Evolutionary conservation across 1,140 invertebrate species (phyloP).

Genomic region (Acromyrmex heyeri): DNA sequence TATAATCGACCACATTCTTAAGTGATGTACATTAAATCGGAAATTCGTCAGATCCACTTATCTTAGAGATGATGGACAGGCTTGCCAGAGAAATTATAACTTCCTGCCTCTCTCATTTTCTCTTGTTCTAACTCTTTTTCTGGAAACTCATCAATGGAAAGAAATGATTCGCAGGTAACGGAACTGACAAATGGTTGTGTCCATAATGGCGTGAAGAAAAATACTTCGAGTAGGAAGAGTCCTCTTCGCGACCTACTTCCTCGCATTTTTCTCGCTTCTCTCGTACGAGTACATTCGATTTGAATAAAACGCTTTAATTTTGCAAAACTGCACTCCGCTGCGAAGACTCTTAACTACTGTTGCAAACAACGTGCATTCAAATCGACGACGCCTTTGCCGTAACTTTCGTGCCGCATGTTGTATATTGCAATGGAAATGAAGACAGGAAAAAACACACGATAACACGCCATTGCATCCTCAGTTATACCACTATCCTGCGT

Average conservation of each 20-base stretch:
- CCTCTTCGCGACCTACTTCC: conserved; percentile 43
- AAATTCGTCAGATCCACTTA: conserved; percentile 28
- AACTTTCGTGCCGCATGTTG: conserved; percentile 19
- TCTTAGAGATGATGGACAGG: conserved; percentile 60
- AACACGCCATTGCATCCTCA: conserved; percentile 7
- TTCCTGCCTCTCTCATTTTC: not conserved
- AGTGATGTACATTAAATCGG: conserved; percentile 20
- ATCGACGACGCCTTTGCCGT: not conserved
- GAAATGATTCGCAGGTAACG: conserved; percentile 49
- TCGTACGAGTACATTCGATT: conserved; percentile 47
- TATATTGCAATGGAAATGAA: not conserved
- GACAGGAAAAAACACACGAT: not conserved
- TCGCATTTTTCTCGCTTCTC: conserved; percentile 9
- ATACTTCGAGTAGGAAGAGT: conserved; percentile 54
- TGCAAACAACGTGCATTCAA: conserved; percentile 58
- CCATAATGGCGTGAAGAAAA: conserved; percentile 66
- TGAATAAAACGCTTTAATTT: conserved; percentile 69
- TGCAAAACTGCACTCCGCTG: conserved; percentile 59
- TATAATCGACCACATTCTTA: conserved; percentile 15
- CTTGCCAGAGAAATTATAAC: conserved; percentile 70
- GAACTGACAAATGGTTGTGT: conserved; percentile 71
- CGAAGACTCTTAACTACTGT: conserved; percentile 53
- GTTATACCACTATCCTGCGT: not conserved
- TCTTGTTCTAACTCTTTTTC: conserved; percentile 21
- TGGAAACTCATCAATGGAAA: conserved; percentile 57